Percentiles rank a stretch among this genome's conserved stretches.
Evolutionary conservation across 2,113 vertebrate genomes (phyloP).

Genomic region (Myxocyprinus asiaticus): DNA sequence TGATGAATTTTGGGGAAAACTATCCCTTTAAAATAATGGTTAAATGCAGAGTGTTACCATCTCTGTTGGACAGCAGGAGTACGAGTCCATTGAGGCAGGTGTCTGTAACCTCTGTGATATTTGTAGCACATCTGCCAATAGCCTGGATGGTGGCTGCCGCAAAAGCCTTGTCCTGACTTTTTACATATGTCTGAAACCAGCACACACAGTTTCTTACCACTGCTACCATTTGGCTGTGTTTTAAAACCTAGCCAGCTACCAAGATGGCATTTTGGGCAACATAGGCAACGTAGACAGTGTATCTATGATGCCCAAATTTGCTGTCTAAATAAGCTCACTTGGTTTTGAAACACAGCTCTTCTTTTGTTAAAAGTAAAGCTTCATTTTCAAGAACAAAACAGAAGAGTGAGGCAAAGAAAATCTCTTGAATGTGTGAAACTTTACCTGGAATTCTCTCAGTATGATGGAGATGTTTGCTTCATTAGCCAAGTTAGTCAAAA

Average conservation of each 20-base stretch:
- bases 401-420: no score
- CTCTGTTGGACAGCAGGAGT: slow-evolving; percentile 91
- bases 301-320: no score
- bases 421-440: not conserved
- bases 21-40: no score
- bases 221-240: not conserved
- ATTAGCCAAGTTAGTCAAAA: slow-evolving; percentile 94
- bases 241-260: not conserved
- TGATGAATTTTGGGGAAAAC: no score
- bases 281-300: no score
- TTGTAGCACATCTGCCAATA: slow-evolving; percentile 93
- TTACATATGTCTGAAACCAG: slow-evolving; percentile 88
- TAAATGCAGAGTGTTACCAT: slow-evolving; percentile 76
- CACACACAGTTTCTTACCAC: not conserved
- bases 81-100: slow-evolving; percentile 92
- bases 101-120: slow-evolving; percentile 92
- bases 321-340: no score
- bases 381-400: no score
- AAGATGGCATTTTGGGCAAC: no score
- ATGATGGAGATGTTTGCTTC: slow-evolving; percentile 96
- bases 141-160: slow-evolving; percentile 95
- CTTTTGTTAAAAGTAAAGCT: no score
- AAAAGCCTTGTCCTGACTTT: slow-evolving; percentile 96
- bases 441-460: slow-evolving; percentile 94
- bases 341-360: no score